Evolutionary conservation across 2,797 vertebrate species (phyloP), one percentile per base, ranked within the genome.

Genomic region (Pseudochaenichthys georgianus): DNA sequence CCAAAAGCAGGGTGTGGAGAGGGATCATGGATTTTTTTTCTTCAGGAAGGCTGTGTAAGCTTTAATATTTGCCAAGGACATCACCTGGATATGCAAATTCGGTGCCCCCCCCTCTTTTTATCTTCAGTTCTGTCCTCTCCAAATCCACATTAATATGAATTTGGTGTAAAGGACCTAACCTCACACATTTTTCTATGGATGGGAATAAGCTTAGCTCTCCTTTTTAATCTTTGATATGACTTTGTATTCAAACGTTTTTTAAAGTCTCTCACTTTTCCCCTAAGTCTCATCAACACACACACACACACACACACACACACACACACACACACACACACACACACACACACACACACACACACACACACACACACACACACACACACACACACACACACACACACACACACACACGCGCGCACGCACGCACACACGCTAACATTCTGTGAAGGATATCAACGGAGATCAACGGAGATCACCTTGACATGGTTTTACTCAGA

Each of bases 61-160:
- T 70, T 81, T 47, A 73, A 83, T 75, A 53, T 78, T 61, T 66
- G 61, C 15, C 82, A 88, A 86, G 84, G 88, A 81, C 83, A 77
- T 87, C 77, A 82, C 76, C 80, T 79, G 64, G 38, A 69, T 21
- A 64, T 73, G 52, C 67, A 67, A 73, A 87, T 84, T 67, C 51
- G 50, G 34, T 61, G 48, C 15, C n/a, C 34, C 28, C 28, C 7
- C 34, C 8, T 38, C 34, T 38, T 64, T 81, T 6, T 38, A 75
- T 78, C 78, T 64, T 34, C 12, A 48, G 23, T 72, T 64, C 66
- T 64, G 52, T 88, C 58, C 64, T 61, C 58, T 80, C 57, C 15
- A 72, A 77, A 89, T 82, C 81, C 79, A 82, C 53, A 79, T 75
- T 73, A 87, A 85, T 72, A 60, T 67, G 78, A 77, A 80, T 87